Evolutionary conservation across 1,140 invertebrate genomes (phyloP).

Genomic region (Meteorus sp.): DNA sequence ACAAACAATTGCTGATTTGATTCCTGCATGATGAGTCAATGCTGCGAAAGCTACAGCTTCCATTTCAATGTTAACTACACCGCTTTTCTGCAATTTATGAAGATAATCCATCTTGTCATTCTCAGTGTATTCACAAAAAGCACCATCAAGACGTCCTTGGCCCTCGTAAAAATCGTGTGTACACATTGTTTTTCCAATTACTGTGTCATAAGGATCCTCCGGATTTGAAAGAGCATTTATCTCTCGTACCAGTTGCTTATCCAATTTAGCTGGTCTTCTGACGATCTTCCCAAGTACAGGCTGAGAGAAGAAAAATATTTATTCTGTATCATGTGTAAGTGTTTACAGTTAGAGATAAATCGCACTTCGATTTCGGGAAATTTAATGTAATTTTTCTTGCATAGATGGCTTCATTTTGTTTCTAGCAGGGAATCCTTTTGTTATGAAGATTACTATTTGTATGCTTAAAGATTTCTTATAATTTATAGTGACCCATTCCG

Average conservation of each 20-base stretch:
- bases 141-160: slow-evolving; percentile 92
- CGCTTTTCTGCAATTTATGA: slow-evolving; percentile 71
- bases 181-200: slow-evolving; percentile 92
- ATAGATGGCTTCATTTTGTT: no score
- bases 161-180: slow-evolving; percentile 98
- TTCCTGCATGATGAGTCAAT: slow-evolving; percentile 90
- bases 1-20: slow-evolving; percentile 90
- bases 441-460: no score
- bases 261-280: slow-evolving; percentile 78
- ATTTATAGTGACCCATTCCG: no score
- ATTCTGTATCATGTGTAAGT: no score
- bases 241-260: slow-evolving; percentile 77
- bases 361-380: no score
- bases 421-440: no score
- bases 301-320: no score
- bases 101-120: slow-evolving; percentile 90
- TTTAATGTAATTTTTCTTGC: no score
- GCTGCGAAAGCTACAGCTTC: slow-evolving; percentile 92
- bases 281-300: slow-evolving; percentile 86
- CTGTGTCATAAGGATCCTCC: slow-evolving; percentile 79
- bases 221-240: slow-evolving; percentile 72
- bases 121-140: slow-evolving; percentile 93
- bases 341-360: no score
- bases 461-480: no score
- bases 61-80: slow-evolving; percentile 98